phyloP scores from a whole-genome alignment of 2,113 vertebrate genomes.

The Bolborhynchus lineola region DNA sequence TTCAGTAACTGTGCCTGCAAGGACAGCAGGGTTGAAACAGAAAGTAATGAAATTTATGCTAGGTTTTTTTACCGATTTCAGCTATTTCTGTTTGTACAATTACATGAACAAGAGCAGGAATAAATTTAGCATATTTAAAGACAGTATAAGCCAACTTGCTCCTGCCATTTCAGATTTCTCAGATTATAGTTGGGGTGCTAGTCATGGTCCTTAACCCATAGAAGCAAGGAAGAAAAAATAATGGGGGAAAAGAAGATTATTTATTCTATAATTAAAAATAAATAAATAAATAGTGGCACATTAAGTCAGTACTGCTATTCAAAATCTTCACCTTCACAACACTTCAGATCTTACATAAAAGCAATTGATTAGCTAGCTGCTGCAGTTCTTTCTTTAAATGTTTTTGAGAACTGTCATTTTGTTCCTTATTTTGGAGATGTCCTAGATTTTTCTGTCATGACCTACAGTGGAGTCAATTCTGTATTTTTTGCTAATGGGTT shows the following conservation, averaged over 20 bases:
- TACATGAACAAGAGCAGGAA: neutral
- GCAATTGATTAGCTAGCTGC: neutral
- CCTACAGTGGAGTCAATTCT: neutral
- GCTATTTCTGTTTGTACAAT: neutral
- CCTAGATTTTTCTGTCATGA: conserved; percentile 17
- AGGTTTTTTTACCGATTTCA: neutral
- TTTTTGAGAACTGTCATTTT: neutral
- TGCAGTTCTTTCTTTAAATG: neutral
- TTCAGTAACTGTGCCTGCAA: neutral
- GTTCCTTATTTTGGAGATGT: neutral
- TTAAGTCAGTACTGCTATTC: neutral
- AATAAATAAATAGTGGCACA: neutral
- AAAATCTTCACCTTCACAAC: neutral
- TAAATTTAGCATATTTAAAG: neutral
- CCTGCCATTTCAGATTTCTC: neutral
- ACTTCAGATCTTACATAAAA: neutral
- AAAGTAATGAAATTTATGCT: neutral
- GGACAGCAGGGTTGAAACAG: neutral
- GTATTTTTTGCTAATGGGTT: neutral
- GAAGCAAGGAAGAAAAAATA: neutral
- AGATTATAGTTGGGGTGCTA: rapidly evolving
- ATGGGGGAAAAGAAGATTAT: neutral
- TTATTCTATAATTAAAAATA: neutral
- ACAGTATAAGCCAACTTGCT: neutral
- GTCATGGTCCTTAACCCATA: neutral